These are phyloP conservation scores for Phenganax stokvisi DNA, from an alignment of 92 coral and sea anemone species.

Conservation along the genomic window DNA sequence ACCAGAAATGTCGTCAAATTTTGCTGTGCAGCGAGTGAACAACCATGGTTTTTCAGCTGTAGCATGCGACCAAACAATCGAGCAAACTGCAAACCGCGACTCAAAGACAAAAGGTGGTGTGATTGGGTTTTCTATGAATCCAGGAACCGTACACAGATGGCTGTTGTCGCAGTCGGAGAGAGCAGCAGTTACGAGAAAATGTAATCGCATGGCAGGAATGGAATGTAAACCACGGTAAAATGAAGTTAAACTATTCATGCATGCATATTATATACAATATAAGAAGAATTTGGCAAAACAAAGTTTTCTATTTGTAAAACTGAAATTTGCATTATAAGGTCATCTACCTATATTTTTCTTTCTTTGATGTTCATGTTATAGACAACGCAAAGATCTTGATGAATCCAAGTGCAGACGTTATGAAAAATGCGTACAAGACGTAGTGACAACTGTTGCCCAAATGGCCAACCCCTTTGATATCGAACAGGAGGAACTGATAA, in stretches of 20 bases:
- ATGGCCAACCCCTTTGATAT: slow-evolving; percentile 44
- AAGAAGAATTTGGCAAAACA: background rate
- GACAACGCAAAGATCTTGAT: slow-evolving; percentile 43
- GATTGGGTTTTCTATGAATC: slow-evolving; percentile 34
- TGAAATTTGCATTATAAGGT: background rate
- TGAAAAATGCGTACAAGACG: slow-evolving; percentile 41
- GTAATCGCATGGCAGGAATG: slow-evolving; percentile 42
- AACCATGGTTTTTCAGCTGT: slow-evolving; percentile 10
- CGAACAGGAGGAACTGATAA: slow-evolving; percentile 37
- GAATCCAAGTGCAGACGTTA: slow-evolving; percentile 36
- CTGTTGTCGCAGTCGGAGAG: slow-evolving; percentile 46
- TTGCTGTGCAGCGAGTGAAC: slow-evolving; percentile 16
- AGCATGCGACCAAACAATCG: slow-evolving; percentile 48
- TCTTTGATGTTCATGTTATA: background rate
- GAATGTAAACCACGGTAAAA: slow-evolving; percentile 40
- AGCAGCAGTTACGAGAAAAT: slow-evolving; percentile 41
- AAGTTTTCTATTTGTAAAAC: background rate
- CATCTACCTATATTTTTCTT: background rate
- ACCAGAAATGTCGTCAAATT: background rate
- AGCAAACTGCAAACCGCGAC: slow-evolving; percentile 47
- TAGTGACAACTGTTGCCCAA: slow-evolving; percentile 35
- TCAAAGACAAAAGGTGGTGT: slow-evolving; percentile 44
- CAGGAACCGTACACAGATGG: slow-evolving; percentile 40
- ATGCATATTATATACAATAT: background rate
- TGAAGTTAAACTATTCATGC: background rate